Conservation (phyloP, 2,888 invertebrate species). For the Automeris io region DNA sequence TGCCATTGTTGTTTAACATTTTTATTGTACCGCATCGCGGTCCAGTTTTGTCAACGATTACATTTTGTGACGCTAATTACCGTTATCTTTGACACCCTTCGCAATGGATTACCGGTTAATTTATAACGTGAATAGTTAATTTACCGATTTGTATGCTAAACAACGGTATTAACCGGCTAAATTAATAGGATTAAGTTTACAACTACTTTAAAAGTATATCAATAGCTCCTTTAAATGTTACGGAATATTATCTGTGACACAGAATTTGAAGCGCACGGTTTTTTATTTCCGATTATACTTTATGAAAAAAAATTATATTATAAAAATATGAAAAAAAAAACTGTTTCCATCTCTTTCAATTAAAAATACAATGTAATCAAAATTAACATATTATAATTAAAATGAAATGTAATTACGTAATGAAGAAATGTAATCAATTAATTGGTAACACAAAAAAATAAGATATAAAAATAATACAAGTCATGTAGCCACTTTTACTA, state of each 20-base stretch:
- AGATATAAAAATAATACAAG: not conserved
- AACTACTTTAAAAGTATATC: too few relatives aligned
- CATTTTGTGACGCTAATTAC: conserved; percentile 29
- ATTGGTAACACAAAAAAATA: not conserved
- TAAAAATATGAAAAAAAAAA: too few relatives aligned
- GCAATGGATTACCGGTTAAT: conserved; percentile 19
- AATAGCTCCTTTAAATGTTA: too few relatives aligned
- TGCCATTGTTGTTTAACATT: conserved; percentile 56
- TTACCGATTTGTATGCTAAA: conserved; percentile 4
- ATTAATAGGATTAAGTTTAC: not conserved
- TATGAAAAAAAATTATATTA: too few relatives aligned
- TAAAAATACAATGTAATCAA: too few relatives aligned
- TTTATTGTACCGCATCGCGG: conserved; percentile 40
- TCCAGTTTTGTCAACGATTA: conserved; percentile 45
- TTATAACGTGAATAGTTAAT: conserved; percentile 8
- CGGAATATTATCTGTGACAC: too few relatives aligned
- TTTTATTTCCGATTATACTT: too few relatives aligned
- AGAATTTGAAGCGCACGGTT: too few relatives aligned
- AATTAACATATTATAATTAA: too few relatives aligned
- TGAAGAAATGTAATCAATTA: too few relatives aligned
- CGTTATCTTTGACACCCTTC: conserved; percentile 21
- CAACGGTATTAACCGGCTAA: not conserved
- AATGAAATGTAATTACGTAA: too few relatives aligned
- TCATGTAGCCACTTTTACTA: not conserved
- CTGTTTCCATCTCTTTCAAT: too few relatives aligned